Evolutionary conservation across 2,888 invertebrate genomes (phyloP).

Genomic region (Notodonta ziczac): DNA sequence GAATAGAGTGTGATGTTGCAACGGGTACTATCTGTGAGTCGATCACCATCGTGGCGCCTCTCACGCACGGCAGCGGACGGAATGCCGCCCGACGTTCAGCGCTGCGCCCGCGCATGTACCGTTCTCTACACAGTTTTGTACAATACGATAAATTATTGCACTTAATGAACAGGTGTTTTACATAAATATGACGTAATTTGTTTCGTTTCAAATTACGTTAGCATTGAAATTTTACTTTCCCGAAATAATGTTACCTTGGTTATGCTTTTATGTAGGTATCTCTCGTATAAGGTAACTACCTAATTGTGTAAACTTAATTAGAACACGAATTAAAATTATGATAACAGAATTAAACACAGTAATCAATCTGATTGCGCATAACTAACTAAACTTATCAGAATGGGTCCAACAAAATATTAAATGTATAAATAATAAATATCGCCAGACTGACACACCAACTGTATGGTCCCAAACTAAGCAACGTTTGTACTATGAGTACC

Average conservation of each 20-base stretch:
- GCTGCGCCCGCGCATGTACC: constrained; percentile 24
- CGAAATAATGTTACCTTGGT: constrained; percentile 1
- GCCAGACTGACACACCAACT: too few relatives aligned
- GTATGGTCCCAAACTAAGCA: too few relatives aligned
- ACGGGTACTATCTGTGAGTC: constrained; percentile 32
- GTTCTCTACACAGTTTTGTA: constrained; percentile 31
- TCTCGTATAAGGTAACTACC: too few relatives aligned
- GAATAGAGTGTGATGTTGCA: constrained; percentile 13
- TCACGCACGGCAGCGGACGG: constrained; percentile 25
- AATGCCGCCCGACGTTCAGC: constrained; percentile 36
- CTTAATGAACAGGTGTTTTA: neutral
- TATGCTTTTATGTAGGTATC: neutral
- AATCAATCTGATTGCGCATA: too few relatives aligned
- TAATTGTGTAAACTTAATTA: too few relatives aligned
- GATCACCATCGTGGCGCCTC: constrained; percentile 26
- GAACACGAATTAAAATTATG: too few relatives aligned
- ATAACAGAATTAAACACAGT: neutral
- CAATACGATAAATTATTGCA: constrained; percentile 33
- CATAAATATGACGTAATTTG: neutral
- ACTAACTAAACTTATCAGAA: too few relatives aligned
- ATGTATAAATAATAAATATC: too few relatives aligned
- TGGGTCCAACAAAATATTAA: too few relatives aligned
- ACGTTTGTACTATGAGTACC: too few relatives aligned
- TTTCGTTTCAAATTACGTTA: neutral
- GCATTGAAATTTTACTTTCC: constrained; percentile 2